Percentiles rank a stretch among this genome's conserved stretches.
Evolutionary conservation across 2,113 vertebrate genomes (phyloP).

Genomic region (Pangasianodon gigas): DNA sequence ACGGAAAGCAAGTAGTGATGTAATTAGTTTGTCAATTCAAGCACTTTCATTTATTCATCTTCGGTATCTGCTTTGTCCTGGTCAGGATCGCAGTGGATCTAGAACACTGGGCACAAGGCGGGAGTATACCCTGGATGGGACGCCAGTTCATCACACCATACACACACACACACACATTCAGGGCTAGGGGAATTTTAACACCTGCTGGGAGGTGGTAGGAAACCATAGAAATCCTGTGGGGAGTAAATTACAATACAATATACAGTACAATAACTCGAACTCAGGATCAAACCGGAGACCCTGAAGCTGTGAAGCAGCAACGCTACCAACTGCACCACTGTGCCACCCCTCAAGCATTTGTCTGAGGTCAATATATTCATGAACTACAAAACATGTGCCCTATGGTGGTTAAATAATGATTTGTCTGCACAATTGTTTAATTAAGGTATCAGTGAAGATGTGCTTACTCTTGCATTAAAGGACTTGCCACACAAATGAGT

Average conservation of each 20-base stretch:
- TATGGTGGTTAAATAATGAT: constrained; percentile 33
- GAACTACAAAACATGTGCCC: constrained; percentile 18
- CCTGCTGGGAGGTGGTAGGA: neutral
- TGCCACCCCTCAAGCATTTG: neutral
- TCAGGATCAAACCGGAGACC: neutral
- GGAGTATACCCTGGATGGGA: neutral
- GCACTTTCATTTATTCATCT: neutral
- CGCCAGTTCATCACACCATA: neutral
- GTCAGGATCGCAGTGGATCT: neutral
- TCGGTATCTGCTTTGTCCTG: neutral
- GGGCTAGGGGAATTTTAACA: neutral
- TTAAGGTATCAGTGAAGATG: constrained; percentile 35
- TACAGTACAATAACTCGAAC: neutral
- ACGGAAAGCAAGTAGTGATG: neutral
- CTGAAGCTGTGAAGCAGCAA: neutral
- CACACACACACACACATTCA: neutral
- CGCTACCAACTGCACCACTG: neutral
- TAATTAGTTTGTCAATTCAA: neutral
- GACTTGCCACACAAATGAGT: constrained; percentile 28
- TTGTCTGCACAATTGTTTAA: constrained; percentile 28
- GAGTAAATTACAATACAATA: neutral
- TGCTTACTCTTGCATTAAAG: constrained; percentile 40
- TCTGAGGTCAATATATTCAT: constrained; percentile 29
- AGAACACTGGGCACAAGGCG: neutral
- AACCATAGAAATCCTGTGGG: neutral